Percentiles rank a stretch among this genome's conserved stretches.
These are phyloP conservation scores for Octodonta nipae DNA, from an alignment of 2,888 invertebrate genomes.

Conservation along the genomic window DNA sequence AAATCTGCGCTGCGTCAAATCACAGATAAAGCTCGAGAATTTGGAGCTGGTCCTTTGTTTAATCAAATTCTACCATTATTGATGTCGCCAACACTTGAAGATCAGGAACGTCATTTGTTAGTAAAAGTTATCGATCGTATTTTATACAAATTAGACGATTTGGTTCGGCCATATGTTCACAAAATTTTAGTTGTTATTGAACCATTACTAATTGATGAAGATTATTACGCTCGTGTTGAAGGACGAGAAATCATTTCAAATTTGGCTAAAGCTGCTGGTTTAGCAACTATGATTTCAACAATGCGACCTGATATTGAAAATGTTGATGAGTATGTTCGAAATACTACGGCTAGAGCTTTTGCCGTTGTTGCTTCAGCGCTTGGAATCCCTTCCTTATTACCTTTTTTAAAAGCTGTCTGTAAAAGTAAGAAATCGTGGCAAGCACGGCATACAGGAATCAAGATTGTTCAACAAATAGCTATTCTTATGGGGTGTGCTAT, in stretches of 20 bases:
- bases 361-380: constrained; percentile 99
- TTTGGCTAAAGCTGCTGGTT: constrained; percentile 94
- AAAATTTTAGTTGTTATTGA: constrained; percentile 99
- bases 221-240: constrained; percentile 98
- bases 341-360: constrained; percentile 97
- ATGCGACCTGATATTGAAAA: constrained; percentile 99
- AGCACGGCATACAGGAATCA: constrained; percentile 93
- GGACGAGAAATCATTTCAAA: constrained; percentile 98
- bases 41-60: constrained; percentile 95
- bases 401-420: constrained; percentile 97
- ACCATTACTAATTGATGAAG: constrained; percentile 95
- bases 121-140: constrained; percentile 99
- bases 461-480: constrained; percentile 99
- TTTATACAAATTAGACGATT: constrained; percentile 92
- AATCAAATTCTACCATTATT: constrained; percentile 96
- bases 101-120: constrained; percentile 95
- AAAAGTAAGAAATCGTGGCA: constrained; percentile 99
- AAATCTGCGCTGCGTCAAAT: constrained; percentile 95
- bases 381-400: constrained; percentile 91
- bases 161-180: constrained; percentile 97
- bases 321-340: constrained; percentile 97
- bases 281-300: constrained; percentile 99
- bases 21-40: constrained; percentile 95
- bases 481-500: constrained; percentile 99
- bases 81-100: constrained; percentile 99